A percentile compares a stretch with the other conserved stretches of the same genome.
Evolutionary conservation across 2,888 invertebrate genomes (phyloP).

Genomic region (Epinotia demarniana): DNA sequence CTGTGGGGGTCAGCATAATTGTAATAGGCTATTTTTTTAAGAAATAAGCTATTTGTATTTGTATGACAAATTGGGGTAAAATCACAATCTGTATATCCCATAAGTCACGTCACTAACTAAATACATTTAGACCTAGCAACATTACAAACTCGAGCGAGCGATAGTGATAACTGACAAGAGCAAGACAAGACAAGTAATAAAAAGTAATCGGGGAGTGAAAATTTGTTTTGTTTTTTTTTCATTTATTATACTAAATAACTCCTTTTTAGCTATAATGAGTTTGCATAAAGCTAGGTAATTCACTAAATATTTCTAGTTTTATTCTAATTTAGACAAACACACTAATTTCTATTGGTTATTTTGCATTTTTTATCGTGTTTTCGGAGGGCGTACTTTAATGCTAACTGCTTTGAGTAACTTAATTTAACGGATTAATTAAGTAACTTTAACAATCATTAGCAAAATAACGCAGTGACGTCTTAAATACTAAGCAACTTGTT

Average conservation of each 20-base stretch:
- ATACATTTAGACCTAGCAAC: not conserved
- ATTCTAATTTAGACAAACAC: not conserved
- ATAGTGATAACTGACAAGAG: too few relatives aligned
- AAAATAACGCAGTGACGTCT: not conserved
- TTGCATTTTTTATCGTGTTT: constrained; percentile 14
- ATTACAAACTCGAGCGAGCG: not conserved
- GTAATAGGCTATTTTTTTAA: too few relatives aligned
- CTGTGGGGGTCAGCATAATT: too few relatives aligned
- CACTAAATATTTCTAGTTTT: not conserved
- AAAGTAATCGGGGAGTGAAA: not conserved
- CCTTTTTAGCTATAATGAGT: constrained; percentile 60
- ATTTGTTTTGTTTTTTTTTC: not conserved
- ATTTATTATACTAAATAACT: not conserved
- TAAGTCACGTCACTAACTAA: too few relatives aligned
- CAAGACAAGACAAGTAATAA: not conserved
- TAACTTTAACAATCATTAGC: not conserved
- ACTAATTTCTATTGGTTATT: not conserved
- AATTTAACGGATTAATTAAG: not conserved
- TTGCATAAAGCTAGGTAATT: constrained; percentile 74
- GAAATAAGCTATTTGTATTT: too few relatives aligned
- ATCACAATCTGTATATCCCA: too few relatives aligned
- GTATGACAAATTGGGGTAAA: too few relatives aligned
- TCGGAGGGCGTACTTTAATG: constrained; percentile 25
- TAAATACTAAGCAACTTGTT: not conserved
- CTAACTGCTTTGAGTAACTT: not conserved